Evolutionary conservation across 2,888 invertebrate species (phyloP).

Genomic region (Pseudeuparius sepicola): DNA sequence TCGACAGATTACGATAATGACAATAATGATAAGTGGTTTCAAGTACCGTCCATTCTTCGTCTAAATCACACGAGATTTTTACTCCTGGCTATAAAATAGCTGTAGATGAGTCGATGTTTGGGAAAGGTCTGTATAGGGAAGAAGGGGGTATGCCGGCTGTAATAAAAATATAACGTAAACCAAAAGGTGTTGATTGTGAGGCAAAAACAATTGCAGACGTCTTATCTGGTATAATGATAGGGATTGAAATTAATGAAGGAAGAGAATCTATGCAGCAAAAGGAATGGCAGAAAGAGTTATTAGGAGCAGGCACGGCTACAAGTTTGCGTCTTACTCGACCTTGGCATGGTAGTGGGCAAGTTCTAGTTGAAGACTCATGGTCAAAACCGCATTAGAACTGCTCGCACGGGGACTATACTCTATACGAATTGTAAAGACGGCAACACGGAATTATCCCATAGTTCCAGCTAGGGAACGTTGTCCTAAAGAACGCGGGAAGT

Average conservation of each 20-base stretch:
- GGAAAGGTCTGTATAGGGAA: conserved; percentile 9
- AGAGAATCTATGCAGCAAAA: conserved; percentile 12
- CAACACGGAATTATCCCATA: conserved; percentile 5
- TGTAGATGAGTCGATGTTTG: conserved; percentile 13
- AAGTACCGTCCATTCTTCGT: too few species aligned
- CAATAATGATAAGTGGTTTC: too few species aligned
- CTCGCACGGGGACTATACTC: conserved; percentile 5
- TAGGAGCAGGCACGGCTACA: conserved; percentile 21
- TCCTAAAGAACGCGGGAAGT: conserved; percentile 7
- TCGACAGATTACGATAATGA: too few species aligned
- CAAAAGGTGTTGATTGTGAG: conserved; percentile 14
- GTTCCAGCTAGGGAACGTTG: not conserved
- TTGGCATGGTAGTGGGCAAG: conserved; percentile 20
- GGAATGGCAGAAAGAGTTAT: conserved; percentile 15
- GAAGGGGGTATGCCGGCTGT: conserved; percentile 11
- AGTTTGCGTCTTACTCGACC: conserved; percentile 19
- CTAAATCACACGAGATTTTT: too few species aligned
- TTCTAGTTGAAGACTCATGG: conserved; percentile 11
- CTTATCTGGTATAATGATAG: conserved; percentile 13
- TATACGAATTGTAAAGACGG: conserved; percentile 8
- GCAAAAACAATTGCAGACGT: conserved; percentile 16
- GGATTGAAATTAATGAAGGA: conserved; percentile 16
- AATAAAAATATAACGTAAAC: conserved; percentile 14
- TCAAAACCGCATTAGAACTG: conserved; percentile 5
- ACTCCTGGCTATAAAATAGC: conserved; percentile 10